Conservation (phyloP, 2,113 vertebrate species). For the Fulica atra region DNA sequence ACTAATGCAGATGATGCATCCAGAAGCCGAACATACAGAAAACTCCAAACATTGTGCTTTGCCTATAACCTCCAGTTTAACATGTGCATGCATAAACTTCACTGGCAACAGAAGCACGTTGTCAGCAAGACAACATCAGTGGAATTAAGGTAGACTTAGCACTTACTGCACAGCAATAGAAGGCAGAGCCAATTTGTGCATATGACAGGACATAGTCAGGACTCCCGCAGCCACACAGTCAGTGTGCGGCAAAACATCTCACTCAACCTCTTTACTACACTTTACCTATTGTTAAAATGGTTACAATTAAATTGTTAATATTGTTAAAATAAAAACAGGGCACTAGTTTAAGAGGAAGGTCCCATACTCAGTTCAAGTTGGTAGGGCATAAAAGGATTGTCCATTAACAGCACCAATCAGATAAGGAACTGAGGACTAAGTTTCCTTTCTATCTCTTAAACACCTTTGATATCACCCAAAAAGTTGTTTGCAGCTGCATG, state of each 20-base stretch:
- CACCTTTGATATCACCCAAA: not conserved
- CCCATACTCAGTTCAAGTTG: not conserved
- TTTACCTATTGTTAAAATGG: not conserved
- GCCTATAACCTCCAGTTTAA: not conserved
- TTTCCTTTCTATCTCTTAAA: not conserved
- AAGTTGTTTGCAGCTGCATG: not conserved
- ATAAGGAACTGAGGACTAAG: not conserved
- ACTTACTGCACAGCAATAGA: not conserved
- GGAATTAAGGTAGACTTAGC: not conserved
- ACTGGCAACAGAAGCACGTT: not conserved
- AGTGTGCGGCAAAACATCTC: not conserved
- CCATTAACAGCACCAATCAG: not conserved
- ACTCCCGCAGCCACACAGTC: not conserved
- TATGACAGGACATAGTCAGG: not conserved
- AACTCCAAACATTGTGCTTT: not conserved
- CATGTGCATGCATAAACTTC: not conserved
- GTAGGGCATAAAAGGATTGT: not conserved
- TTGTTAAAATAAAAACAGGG: not conserved
- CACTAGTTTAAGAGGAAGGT: not conserved
- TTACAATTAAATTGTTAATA: too few relatives aligned
- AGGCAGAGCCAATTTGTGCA: not conserved
- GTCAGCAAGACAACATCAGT: not conserved
- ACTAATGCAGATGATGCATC: not conserved
- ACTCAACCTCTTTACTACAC: not conserved
- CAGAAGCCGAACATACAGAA: not conserved